Conservation (phyloP, 2,888 invertebrate genomes). For the Branchipolynoe longqiensis region DNA sequence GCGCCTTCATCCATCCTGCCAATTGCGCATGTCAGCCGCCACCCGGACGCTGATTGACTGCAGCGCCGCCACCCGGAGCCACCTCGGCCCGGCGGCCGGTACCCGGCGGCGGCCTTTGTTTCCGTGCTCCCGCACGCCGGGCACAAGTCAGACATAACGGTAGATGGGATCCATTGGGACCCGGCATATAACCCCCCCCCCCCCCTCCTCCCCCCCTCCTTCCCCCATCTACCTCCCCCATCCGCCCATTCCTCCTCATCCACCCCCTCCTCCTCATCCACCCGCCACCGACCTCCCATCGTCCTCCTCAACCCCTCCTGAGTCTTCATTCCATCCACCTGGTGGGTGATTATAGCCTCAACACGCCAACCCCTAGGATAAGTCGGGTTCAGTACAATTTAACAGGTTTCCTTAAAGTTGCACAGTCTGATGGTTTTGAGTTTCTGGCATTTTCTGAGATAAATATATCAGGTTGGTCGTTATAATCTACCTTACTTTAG, state of each 20-base stretch:
- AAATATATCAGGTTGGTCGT: too few species aligned
- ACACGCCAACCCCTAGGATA: too few species aligned
- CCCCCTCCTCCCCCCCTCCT: neutral
- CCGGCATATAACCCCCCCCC: neutral
- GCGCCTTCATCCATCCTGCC: slow-evolving; percentile 33
- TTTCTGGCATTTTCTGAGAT: too few species aligned
- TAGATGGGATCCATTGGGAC: slow-evolving; percentile 8
- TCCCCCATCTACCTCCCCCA: neutral
- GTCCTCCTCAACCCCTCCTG: too few species aligned
- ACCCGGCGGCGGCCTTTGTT: slow-evolving; percentile 12
- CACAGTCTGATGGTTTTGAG: too few species aligned
- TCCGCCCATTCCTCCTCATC: neutral
- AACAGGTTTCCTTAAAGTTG: too few species aligned
- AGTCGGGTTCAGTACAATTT: too few species aligned
- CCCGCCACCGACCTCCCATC: neutral
- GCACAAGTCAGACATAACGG: slow-evolving; percentile 9
- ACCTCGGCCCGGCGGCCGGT: neutral
- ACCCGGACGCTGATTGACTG: slow-evolving; percentile 43
- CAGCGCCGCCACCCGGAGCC: neutral
- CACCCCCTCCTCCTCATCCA: neutral
- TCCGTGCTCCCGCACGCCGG: neutral
- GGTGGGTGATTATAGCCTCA: too few species aligned
- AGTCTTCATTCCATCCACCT: too few species aligned
- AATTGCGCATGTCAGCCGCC: slow-evolving; percentile 47
- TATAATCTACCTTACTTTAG: too few species aligned